Evolutionary conservation across 2,888 invertebrate genomes (phyloP).

Genomic region (Malacosoma neustria): DNA sequence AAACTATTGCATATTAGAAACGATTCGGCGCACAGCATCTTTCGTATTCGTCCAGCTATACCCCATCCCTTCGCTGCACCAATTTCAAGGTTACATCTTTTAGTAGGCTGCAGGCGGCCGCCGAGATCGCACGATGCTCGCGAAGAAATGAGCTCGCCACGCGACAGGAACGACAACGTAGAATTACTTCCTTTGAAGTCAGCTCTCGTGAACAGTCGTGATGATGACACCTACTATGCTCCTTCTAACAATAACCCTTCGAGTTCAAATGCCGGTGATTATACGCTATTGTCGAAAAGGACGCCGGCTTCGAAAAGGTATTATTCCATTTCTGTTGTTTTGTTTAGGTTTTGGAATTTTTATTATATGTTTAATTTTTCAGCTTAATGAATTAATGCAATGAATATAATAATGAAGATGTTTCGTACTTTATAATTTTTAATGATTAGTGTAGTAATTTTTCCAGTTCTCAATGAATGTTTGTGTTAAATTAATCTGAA

Average conservation of each 20-base stretch:
- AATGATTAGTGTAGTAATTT: too few relatives aligned
- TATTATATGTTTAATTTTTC: too few relatives aligned
- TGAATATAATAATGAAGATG: too few relatives aligned
- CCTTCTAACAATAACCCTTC: slow-evolving; percentile 49
- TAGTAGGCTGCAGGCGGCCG: slow-evolving; percentile 46
- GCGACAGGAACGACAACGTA: slow-evolving; percentile 52
- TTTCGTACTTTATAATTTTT: too few relatives aligned
- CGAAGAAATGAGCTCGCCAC: slow-evolving; percentile 53
- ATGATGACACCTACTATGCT: slow-evolving; percentile 58
- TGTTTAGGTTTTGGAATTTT: slow-evolving; percentile 1
- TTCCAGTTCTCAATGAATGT: too few relatives aligned
- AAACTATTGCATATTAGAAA: too few relatives aligned
- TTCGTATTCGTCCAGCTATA: slow-evolving; percentile 1
- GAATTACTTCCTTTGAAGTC: slow-evolving; percentile 63
- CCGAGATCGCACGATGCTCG: slow-evolving; percentile 39
- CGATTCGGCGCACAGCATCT: neutral
- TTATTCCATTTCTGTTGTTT: slow-evolving; percentile 18
- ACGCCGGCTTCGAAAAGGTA: slow-evolving; percentile 71
- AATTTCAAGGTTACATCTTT: slow-evolving; percentile 46
- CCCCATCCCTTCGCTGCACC: slow-evolving; percentile 43
- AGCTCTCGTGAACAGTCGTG: slow-evolving; percentile 59
- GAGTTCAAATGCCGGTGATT: slow-evolving; percentile 52
- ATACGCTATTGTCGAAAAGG: slow-evolving; percentile 61
- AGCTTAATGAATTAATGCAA: too few relatives aligned
- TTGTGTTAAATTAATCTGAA: too few relatives aligned